Evolutionary conservation across 2,113 vertebrate species (phyloP), one percentile per base, ranked within the genome.

Genomic region (Anarhynchus alexandrinus): DNA sequence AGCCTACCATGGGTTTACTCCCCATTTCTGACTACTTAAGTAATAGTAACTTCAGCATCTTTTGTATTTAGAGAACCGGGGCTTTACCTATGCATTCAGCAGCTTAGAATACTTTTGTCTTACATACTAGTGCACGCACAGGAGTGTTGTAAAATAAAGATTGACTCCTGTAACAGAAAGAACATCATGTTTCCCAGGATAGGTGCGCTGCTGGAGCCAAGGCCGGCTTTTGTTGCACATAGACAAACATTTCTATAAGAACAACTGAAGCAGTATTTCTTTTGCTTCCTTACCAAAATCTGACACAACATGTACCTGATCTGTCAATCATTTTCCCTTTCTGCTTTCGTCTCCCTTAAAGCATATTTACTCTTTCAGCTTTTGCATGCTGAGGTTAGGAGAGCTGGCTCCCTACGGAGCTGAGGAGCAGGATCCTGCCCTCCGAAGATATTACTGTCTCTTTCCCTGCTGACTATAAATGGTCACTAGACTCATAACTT

Each of bases 221-320:
- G 61, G 9, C 30, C 72, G 1, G 0, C 29, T 58, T 47, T 47
- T 20, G 11, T 9, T 47, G 42, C 52, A 62, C 0, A 0, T 38
- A 47, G 23, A 29, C 54, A 61, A 49, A 27, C 3, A 2, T 70
- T 65, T 36, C 71, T 59, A 3, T 14, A 43, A 34, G 11, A 81
- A 51, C n/a, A 45, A 32, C 15, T 10, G 55, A 18, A 74, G n/a
- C 40, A 20, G 25, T 16, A 11, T 55, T 82, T 36, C 15, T 45
- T 15, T 40, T 78, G 22, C 40, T n/a, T 74, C 62, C 38, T 22
- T 70, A 32, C 32, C 34, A n/a, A 22, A 29, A n/a, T n/a, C 23
- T 43, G 59, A 30, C 42, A 45, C 47, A 49, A 27, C 15, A 9
- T 2, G 22, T 20, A 76, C 40, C 21, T 32, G 22, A n/a, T 29